Evolutionary conservation across 2,888 invertebrate species (phyloP).

Genomic region (Crocallis elinguaria): DNA sequence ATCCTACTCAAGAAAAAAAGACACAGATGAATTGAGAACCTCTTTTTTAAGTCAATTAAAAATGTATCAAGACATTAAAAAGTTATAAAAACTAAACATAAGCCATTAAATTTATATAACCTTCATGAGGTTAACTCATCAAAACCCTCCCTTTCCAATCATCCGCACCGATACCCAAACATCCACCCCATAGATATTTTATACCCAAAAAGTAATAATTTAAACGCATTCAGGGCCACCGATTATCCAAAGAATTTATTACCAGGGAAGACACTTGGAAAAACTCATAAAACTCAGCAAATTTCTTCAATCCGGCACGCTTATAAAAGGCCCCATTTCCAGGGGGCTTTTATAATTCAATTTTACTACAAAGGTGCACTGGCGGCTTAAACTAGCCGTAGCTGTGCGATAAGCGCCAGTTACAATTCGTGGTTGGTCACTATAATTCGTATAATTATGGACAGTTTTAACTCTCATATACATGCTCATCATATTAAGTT

Average conservation of each 20-base stretch:
- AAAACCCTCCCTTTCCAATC: slow-evolving; percentile 4
- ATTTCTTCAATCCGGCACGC: slow-evolving; percentile 27
- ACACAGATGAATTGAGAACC: no score
- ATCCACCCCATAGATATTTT: slow-evolving; percentile 22
- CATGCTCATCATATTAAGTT: no score
- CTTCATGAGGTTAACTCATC: neutral
- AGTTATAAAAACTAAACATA: neutral
- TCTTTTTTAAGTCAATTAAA: no score
- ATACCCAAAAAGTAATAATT: slow-evolving; percentile 31
- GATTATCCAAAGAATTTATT: slow-evolving; percentile 34
- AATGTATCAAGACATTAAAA: neutral
- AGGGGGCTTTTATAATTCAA: no score
- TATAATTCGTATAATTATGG: no score
- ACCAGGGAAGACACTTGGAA: slow-evolving; percentile 22
- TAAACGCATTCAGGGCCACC: slow-evolving; percentile 26
- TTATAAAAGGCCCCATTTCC: slow-evolving; percentile 20
- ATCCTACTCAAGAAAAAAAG: no score
- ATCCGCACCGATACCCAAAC: slow-evolving; percentile 3
- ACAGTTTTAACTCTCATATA: no score
- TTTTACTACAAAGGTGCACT: no score
- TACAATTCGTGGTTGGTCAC: no score
- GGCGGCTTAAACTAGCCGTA: no score
- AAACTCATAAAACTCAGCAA: slow-evolving; percentile 34
- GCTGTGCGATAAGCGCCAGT: no score
- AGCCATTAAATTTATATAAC: no score